Percentiles rank a stretch among this genome's conserved stretches.
Evolutionary conservation across 2,797 vertebrate genomes (phyloP).

Genomic region (Tenualosa ilisha): DNA sequence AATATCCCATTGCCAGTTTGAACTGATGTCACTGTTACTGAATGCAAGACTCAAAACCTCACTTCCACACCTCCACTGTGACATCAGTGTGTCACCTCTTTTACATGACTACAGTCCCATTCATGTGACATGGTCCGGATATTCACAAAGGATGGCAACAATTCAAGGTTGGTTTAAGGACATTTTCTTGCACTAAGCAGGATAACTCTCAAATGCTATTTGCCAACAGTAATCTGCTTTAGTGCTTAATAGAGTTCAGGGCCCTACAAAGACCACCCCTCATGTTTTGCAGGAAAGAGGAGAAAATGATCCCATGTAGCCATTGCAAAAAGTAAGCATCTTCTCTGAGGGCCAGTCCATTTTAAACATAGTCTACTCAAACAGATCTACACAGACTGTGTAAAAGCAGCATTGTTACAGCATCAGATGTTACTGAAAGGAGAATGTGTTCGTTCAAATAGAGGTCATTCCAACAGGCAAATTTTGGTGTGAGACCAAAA

Average conservation of each 20-base stretch:
- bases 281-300: background rate
- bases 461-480: background rate
- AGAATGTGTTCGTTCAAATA: background rate
- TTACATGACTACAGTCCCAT: background rate
- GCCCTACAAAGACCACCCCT: background rate
- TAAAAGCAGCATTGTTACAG: background rate
- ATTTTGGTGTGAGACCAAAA: background rate
- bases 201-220: constrained; percentile 31
- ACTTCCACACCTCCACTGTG: background rate
- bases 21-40: background rate
- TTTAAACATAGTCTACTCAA: background rate
- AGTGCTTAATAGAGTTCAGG: constrained; percentile 29
- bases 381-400: background rate
- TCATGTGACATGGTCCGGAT: background rate
- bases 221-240: constrained; percentile 33
- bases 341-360: background rate
- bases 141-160: constrained; percentile 14
- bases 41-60: background rate
- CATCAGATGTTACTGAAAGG: background rate
- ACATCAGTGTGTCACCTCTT: background rate
- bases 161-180: constrained; percentile 29
- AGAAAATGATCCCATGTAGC: background rate
- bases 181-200: constrained; percentile 25
- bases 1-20: background rate
- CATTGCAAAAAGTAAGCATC: background rate